These are phyloP conservation scores for Leptopilina myrica DNA, from an alignment of 2,888 invertebrate species.

Conservation along the genomic window DNA sequence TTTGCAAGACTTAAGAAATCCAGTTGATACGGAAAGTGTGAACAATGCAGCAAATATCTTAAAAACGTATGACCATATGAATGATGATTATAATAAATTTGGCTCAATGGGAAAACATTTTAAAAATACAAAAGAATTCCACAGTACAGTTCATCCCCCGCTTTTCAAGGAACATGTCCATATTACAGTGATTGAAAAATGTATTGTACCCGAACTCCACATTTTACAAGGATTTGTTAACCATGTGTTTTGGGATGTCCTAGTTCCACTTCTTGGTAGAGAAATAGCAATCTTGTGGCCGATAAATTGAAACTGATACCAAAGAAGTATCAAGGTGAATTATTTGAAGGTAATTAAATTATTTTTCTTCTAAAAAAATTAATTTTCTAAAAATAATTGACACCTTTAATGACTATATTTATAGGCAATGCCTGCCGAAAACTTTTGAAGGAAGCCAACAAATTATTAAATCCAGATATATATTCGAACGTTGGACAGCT, in stretches of 20 bases:
- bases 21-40: not conserved
- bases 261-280: conserved; percentile 6
- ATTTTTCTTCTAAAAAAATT: not conserved
- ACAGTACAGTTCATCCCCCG: too few species aligned
- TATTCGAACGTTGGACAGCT: conserved; percentile 3
- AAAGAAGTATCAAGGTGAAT: not conserved
- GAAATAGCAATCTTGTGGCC: conserved; percentile 4
- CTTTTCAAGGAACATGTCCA: too few species aligned
- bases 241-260: not conserved
- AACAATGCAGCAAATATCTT: not conserved
- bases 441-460: conserved; percentile 2
- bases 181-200: too few species aligned
- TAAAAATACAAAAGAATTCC: too few species aligned
- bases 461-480: conserved; percentile 15
- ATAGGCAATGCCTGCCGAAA: not conserved
- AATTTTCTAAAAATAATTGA: not conserved
- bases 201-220: too few species aligned
- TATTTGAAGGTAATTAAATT: not conserved
- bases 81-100: too few species aligned
- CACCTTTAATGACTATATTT: not conserved
- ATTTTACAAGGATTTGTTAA: too few species aligned
- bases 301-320: not conserved
- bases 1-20: not conserved
- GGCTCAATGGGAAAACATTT: too few species aligned
- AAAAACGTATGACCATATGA: too few species aligned